Conservation (phyloP, 1,140 invertebrate species). For the Centruroides sculpturatus region DNA sequence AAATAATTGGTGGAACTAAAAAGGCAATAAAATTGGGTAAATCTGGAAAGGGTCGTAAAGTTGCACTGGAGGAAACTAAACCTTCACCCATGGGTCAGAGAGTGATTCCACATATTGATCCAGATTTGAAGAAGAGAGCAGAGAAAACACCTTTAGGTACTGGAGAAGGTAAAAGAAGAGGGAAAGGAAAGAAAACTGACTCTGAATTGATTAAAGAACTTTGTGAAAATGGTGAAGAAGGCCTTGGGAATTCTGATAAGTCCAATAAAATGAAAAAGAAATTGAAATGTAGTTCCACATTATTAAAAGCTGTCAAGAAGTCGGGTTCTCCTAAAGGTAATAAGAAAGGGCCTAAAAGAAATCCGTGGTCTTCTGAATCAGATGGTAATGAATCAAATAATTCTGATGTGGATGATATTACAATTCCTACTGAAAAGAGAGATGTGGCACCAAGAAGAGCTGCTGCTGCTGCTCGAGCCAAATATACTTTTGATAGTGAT, state of each 20-base stretch:
- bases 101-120: constrained; percentile 56
- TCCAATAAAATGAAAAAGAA: background rate
- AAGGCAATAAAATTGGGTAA: constrained; percentile 7
- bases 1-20: background rate
- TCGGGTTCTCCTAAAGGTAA: constrained; percentile 20
- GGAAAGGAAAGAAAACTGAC: background rate
- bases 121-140: constrained; percentile 61
- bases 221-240: background rate
- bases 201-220: too few relatives aligned
- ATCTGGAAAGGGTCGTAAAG: constrained; percentile 28
- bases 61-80: constrained; percentile 23
- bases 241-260: background rate
- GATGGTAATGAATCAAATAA: constrained; percentile 12
- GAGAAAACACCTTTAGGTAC: constrained; percentile 46
- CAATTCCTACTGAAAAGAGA: constrained; percentile 11
- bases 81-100: constrained; percentile 45
- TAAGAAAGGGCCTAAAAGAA: constrained; percentile 23
- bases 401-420: constrained; percentile 23
- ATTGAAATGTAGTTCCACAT: background rate
- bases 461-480: constrained; percentile 17
- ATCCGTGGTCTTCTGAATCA: constrained; percentile 23
- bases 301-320: background rate
- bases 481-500: constrained; percentile 19
- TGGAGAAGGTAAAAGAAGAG: constrained; percentile 17
- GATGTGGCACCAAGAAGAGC: constrained; percentile 9